phyloP scores from a whole-genome alignment of 2,888 invertebrate species.

The Andrena praecox region DNA sequence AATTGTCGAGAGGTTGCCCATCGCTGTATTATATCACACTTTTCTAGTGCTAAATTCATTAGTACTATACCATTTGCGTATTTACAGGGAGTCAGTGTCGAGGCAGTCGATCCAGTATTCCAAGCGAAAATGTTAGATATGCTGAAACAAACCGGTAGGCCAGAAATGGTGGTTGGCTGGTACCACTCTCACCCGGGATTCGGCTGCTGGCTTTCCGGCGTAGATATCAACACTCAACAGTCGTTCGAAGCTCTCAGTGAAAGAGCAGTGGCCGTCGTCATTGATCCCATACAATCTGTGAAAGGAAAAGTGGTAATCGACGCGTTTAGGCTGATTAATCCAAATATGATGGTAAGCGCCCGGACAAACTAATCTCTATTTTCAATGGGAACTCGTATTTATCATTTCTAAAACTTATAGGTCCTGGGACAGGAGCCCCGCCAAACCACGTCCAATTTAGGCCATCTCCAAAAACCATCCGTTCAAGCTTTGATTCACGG shows the following conservation, averaged over 20 bases:
- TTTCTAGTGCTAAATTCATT: neutral
- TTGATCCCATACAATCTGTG: slow-evolving; percentile 99
- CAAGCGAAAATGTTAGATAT: slow-evolving; percentile 99
- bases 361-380: neutral
- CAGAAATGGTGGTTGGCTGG: slow-evolving; percentile 99
- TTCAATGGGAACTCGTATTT: neutral
- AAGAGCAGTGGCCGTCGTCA: slow-evolving; percentile 99
- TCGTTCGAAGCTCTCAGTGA: slow-evolving; percentile 99
- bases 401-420: slow-evolving; percentile 65
- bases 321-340: slow-evolving; percentile 99
- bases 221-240: slow-evolving; percentile 99
- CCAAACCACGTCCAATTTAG: slow-evolving; percentile 99
- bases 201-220: slow-evolving; percentile 99
- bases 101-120: slow-evolving; percentile 99
- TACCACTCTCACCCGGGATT: slow-evolving; percentile 99
- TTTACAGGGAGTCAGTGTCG: slow-evolving; percentile 95
- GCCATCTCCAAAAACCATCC: slow-evolving; percentile 99
- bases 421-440: slow-evolving; percentile 97
- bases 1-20: no score
- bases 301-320: slow-evolving; percentile 99
- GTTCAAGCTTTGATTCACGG: slow-evolving; percentile 99
- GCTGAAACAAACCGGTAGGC: slow-evolving; percentile 98
- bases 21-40: neutral
- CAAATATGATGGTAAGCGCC: slow-evolving; percentile 96
- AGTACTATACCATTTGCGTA: neutral